Evolutionary conservation across 2,797 vertebrate genomes (phyloP), one percentile per base, ranked within the genome.

Genomic region (Eidolon dupreanum): DNA sequence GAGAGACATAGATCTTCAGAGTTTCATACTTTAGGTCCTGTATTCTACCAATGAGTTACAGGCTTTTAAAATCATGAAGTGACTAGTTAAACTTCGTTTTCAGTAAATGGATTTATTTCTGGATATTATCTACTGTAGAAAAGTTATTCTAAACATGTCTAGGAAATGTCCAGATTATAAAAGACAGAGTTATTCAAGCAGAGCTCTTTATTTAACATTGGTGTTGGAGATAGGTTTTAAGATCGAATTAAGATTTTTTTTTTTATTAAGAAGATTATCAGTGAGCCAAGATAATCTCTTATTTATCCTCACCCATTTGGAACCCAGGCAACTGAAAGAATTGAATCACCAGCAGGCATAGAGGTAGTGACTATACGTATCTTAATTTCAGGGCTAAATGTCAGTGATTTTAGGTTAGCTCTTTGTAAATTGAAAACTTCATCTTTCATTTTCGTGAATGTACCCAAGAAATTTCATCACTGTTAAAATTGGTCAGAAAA

Each of bases 191-290:
- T 82, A 70, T 24, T 38, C 51, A 70, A 17, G 74, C 31, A 87
- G 8, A 85, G 43, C 9, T 68, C 75, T 93, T 94, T 87, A 83
- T 86, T 96, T 95, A 66, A 71, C 41, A 41, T 70, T 66, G 41
- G 51, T 68, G n/a, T 81, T 94, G 75, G 26, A 92, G 38, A 79
- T 87, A 85, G 43, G 75, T 93, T 94, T 96, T 94, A 83, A 93
- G 84, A 77, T 75, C 46, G 46, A 86, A 83, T 90, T 95, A 73
- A 26, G 66, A 49, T 57, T 38, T 75, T 86, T 95, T 94, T 55
- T 53, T 92, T 63, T 55, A 36, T 38, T 38, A 89, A 96, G 20
- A 70, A 91, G 83, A 97, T 97, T 94, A 95, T 81, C 65, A 88
- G 19, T 93, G 74, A 92, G 12, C 55, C 57, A 65, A 51, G 6